These are phyloP conservation scores for Brachyptera risi DNA, from an alignment of 2,888 invertebrate genomes.

Conservation along the genomic window DNA sequence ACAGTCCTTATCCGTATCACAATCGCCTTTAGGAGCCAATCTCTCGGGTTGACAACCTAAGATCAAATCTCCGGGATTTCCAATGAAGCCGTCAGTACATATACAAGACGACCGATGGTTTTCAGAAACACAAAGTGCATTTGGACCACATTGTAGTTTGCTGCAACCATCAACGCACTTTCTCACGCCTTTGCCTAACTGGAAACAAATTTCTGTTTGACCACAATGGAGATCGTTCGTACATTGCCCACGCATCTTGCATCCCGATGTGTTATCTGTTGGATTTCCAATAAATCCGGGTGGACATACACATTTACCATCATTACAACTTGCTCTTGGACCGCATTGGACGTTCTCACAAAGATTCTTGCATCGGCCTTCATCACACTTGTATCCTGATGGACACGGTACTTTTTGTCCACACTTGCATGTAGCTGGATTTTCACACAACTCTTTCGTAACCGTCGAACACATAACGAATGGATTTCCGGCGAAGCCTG, in stretches of 20 bases:
- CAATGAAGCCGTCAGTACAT: conserved; percentile 75
- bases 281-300: conserved; percentile 75
- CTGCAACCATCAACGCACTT: conserved; percentile 85
- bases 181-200: conserved; percentile 55
- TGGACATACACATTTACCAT: conserved; percentile 74
- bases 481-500: conserved; percentile 81
- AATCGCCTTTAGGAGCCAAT: conserved; percentile 56
- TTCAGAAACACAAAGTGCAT: conserved; percentile 79
- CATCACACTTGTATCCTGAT: conserved; percentile 48
- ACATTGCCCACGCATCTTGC: conserved; percentile 70
- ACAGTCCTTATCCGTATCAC: conserved; percentile 68
- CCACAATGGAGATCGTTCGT: conserved; percentile 76
- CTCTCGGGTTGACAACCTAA: conserved; percentile 73
- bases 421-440: conserved; percentile 67
- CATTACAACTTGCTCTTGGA: conserved; percentile 74
- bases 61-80: conserved; percentile 75
- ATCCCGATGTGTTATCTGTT: conserved; percentile 64
- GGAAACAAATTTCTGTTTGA: conserved; percentile 83
- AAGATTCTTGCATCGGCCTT: conserved; percentile 67
- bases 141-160: conserved; percentile 85
- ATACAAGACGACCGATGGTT: conserved; percentile 83
- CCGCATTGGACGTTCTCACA: conserved; percentile 76
- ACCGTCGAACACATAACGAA: conserved; percentile 74
- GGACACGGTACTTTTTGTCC: conserved; percentile 69
- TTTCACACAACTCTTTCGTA: conserved; percentile 63